Base-by-base conservation (phyloP, 2,797 vertebrate species). In the Hippopotamyrus pictus region DNA sequence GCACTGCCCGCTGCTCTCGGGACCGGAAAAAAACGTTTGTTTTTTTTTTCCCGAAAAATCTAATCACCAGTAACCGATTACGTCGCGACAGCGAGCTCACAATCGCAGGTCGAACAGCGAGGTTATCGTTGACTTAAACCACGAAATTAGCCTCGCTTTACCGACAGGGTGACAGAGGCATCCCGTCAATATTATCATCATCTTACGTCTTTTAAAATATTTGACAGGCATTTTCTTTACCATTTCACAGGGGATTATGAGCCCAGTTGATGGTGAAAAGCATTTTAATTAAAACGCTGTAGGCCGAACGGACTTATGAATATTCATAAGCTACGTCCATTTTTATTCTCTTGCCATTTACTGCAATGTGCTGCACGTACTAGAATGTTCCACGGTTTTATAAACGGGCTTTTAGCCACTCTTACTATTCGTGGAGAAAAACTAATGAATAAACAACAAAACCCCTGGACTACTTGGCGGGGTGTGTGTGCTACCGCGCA, bases 341-440 rank as follows among this genome's bases (percentile, higher is more conserved):
- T 87, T 89, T 73, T 89, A 89, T 69, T 86, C 59, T 41, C 50
- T 87, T 73, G 57, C 87, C 86, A 84, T 19, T 85, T 54, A 90
- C 89, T 86, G 88, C 54, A 87, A 37, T 69, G 33, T 84, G 11
- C 9, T 41, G 51, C 57, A 76, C 37, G 86, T 90, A 90, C 90
- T 90, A 91, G 91, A 91, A 90, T 73, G 73, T 91, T 92, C 89
- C 86, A 17, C 3, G 48, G 87, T 57, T 17, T 69, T 51, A 57
- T 22, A 88, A 88, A 88, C 19, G 19, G 51, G 53, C 22, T 25
- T 89, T 62, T 62, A 44, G 46, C 7, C 22, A 59, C 22, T 48
- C 59, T 89, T 37, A 17, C 79, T 22, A 84, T 22, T 44, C 37
- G 82, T 44, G 44, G 44, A n/a, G n/a, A 25, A 50, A 79, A 79